phyloP scores from a whole-genome alignment of 2,797 vertebrate genomes.

The Pelochelys cantorii region DNA sequence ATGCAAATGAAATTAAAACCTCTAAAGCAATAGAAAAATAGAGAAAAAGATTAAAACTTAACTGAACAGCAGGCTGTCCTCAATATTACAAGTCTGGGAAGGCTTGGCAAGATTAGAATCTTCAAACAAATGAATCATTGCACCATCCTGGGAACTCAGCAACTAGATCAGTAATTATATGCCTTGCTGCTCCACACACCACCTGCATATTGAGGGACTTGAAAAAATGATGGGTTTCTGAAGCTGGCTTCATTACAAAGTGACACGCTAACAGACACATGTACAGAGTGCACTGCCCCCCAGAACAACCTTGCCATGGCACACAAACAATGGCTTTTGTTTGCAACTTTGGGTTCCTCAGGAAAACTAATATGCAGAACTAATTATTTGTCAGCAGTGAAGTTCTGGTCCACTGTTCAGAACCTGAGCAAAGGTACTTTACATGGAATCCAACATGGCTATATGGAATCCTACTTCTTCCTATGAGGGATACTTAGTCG shows the following conservation, averaged over 20 bases:
- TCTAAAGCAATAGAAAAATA: rapidly evolving
- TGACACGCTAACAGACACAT: not conserved
- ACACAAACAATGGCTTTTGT: not conserved
- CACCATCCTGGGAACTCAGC: not conserved
- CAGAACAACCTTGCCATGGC: not conserved
- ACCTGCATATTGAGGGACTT: not conserved
- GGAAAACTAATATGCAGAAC: not conserved
- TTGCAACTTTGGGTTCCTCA: not conserved
- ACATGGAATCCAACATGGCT: rapidly evolving
- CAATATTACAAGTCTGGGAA: not conserved
- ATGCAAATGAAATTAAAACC: not conserved
- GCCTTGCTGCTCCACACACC: not conserved
- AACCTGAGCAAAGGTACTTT: not conserved
- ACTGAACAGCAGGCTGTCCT: not conserved
- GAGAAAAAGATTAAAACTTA: not conserved
- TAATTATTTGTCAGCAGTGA: not conserved
- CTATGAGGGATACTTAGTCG: not conserved
- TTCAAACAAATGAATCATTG: not conserved
- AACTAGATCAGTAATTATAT: not conserved
- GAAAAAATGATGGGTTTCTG: not conserved
- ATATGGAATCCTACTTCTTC: not conserved
- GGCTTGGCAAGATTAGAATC: not conserved
- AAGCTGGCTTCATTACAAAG: not conserved
- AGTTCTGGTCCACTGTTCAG: not conserved
- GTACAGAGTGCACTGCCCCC: not conserved